phyloP scores from a whole-genome alignment of 2,888 invertebrate genomes.

The Dasypolia templi region DNA sequence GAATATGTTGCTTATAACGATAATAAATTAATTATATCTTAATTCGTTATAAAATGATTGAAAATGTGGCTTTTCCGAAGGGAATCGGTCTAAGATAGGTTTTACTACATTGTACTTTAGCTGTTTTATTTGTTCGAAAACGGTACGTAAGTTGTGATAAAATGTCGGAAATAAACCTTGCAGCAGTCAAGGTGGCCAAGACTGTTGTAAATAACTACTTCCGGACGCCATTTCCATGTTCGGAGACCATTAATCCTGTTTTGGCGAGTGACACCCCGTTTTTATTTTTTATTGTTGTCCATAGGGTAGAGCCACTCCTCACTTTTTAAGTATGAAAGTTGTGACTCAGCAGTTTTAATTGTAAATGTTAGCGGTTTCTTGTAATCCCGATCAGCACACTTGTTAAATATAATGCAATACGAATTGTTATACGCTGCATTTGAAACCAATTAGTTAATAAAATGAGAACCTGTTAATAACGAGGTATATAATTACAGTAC shows the following conservation, averaged over 20 bases:
- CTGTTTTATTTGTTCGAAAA: slow-evolving; percentile 31
- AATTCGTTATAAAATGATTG: not conserved
- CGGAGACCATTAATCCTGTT: slow-evolving; percentile 77
- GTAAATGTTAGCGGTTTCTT: slow-evolving; percentile 10
- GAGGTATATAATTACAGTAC: not conserved
- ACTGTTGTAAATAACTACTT: slow-evolving; percentile 75
- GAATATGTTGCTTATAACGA: slow-evolving; percentile 9
- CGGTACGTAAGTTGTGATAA: slow-evolving; percentile 42
- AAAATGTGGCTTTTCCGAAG: slow-evolving; percentile 10
- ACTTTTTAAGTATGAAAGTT: slow-evolving; percentile 54
- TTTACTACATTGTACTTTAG: not conserved
- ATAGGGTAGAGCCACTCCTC: slow-evolving; percentile 74
- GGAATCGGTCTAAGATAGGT: not conserved
- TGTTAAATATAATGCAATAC: slow-evolving; percentile 1
- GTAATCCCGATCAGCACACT: slow-evolving; percentile 10
- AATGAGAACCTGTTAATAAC: slow-evolving; percentile 6
- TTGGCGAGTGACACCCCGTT: slow-evolving; percentile 72
- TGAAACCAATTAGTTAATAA: slow-evolving; percentile 9
- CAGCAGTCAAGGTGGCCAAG: slow-evolving; percentile 68
- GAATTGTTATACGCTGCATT: slow-evolving; percentile 2
- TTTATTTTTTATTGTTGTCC: slow-evolving; percentile 70
- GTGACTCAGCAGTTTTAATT: slow-evolving; percentile 54
- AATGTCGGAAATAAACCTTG: slow-evolving; percentile 59
- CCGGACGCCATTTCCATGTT: slow-evolving; percentile 78
- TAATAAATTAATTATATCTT: slow-evolving; percentile 8